Evolutionary conservation across 1,140 invertebrate species (phyloP), one percentile per base, ranked within the genome.

Genomic region (Trichonephila inaurata): DNA sequence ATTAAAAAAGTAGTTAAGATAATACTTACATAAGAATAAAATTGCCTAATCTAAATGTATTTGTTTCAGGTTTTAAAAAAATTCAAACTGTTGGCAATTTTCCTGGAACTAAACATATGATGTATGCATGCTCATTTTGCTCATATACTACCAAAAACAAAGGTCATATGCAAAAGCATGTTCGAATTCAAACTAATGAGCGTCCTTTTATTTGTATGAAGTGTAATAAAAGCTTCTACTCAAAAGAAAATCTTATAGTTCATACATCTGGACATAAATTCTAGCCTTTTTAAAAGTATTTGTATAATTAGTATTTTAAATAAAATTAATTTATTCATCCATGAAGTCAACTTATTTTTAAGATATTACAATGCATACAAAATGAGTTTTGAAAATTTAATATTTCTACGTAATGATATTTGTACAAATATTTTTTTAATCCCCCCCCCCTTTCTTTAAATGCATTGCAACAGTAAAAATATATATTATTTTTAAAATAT

Each of bases 181-280:
- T 88, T 66, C 24, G 61, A 21, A 40, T 88, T 19, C 86, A 88
- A 18, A 64, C 86, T 2, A 88, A 88, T 8, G 86, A 88, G 18
- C 14, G 86, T 5, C 86, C 86, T 33, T 88, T 88, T 64, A 40
- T 19, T 40, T 88, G 86, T 40, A 6, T 16, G 18, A 14, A 28
- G 8, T 88, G 86, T 40, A 21, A 28, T 33, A 88, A 88, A 88
- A 19, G 86, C 40, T 88, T 88, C 86, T 64, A 88, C 19, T 66
- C 60, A 21, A 88, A 88, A 33, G 60, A 88, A 64, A 88, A 88
- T 88, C 86, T 88, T 40, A 40, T 14, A 40, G 19, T 18, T 10
- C 86, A 66, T 66, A 64, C 18, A 14, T 44, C 33, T 40, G 40
- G 33, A 21, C 86, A 88, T 69, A 69, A 69, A 69, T 69, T 24